phyloP scores from a whole-genome alignment of 2,113 vertebrate genomes.

The Halichoerus grypus region DNA sequence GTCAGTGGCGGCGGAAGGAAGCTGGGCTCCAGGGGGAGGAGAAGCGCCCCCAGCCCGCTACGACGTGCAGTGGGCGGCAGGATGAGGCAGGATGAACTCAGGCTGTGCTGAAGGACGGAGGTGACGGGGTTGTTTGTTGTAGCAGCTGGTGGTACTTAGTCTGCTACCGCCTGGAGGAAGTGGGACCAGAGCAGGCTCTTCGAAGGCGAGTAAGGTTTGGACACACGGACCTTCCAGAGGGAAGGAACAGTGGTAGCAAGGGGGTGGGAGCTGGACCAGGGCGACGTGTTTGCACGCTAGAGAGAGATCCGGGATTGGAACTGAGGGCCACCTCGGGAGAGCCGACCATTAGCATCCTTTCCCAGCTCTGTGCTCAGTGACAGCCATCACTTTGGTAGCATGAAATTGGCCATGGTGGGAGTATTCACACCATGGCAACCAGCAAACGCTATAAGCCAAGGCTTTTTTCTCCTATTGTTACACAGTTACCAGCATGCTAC shows the following conservation, averaged over 20 bases:
- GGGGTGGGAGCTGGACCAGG: neutral
- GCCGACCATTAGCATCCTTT: neutral
- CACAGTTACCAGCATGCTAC: neutral
- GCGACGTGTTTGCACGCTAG: neutral
- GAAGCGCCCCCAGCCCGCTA: neutral
- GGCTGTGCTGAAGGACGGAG: neutral
- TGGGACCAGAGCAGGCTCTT: neutral
- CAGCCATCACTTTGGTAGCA: neutral
- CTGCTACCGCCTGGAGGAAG: neutral
- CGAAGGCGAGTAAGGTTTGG: neutral
- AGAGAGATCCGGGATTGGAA: neutral
- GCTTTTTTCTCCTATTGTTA: neutral
- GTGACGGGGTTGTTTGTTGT: neutral
- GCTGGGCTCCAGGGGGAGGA: neutral
- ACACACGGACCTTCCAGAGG: neutral
- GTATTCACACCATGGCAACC: neutral
- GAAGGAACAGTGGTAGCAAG: neutral
- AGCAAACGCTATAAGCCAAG: neutral
- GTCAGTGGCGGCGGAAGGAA: neutral
- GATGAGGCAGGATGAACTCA: neutral
- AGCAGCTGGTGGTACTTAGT: neutral
- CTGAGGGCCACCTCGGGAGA: neutral
- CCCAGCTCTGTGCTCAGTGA: neutral
- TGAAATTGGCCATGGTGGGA: neutral
- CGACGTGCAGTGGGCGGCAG: neutral